These are phyloP conservation scores for Felis catus DNA, from an alignment of 2,113 vertebrate species.

Conservation along the genomic window DNA sequence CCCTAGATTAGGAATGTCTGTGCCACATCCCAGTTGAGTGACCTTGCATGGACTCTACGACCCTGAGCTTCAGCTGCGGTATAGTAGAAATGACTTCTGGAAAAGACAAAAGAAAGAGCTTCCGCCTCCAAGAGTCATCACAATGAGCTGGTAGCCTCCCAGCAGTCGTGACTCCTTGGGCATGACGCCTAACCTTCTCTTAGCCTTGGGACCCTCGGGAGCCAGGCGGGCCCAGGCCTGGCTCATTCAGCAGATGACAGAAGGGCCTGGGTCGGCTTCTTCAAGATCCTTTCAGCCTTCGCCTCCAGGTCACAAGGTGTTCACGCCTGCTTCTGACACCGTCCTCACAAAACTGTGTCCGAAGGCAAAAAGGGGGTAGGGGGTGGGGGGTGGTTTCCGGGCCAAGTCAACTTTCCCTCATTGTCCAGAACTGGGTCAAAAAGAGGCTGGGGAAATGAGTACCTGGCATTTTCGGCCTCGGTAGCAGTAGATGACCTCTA, in stretches of 20 bases:
- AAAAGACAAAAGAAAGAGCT: neutral
- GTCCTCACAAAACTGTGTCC: neutral
- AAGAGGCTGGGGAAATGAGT: neutral
- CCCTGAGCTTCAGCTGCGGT: neutral
- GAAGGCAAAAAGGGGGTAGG: neutral
- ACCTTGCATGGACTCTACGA: neutral
- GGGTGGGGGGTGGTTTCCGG: neutral
- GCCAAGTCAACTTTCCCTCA: neutral
- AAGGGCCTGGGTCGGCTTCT: neutral
- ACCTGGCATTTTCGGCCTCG: neutral
- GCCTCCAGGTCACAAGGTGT: neutral
- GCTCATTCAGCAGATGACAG: neutral
- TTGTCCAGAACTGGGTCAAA: neutral
- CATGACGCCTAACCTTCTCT: neutral
- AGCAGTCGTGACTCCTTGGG: neutral
- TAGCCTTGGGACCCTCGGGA: too few relatives aligned
- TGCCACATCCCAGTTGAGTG: neutral
- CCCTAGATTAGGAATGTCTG: neutral
- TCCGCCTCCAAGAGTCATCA: neutral
- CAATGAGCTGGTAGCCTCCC: neutral
- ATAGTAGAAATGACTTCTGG: neutral
- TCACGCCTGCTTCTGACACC: neutral
- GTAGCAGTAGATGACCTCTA: neutral
- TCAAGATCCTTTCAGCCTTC: neutral
- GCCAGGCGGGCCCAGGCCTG: neutral